These are phyloP conservation scores for Sinopyrophorus schimmeli DNA, from an alignment of 2,888 invertebrate species.

Conservation along the genomic window DNA sequence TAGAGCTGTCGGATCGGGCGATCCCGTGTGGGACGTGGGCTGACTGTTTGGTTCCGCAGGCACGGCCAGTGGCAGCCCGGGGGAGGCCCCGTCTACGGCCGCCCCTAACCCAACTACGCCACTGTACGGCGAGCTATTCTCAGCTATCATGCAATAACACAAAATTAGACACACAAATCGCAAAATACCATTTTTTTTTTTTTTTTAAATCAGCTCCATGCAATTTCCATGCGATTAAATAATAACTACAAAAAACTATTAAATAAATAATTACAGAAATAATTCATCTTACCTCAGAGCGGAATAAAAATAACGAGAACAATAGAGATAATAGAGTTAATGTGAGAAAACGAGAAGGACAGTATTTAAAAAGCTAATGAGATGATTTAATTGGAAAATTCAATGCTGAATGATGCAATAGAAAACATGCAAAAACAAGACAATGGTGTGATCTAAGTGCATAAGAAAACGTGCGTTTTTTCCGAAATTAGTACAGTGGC, in stretches of 20 bases:
- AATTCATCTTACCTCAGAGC: neutral
- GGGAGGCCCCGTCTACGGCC: constrained; percentile 56
- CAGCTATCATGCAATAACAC: constrained; percentile 46
- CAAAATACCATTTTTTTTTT: neutral
- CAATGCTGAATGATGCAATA: constrained; percentile 20
- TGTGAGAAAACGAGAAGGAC: constrained; percentile 49
- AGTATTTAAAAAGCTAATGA: constrained; percentile 47
- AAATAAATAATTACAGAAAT: neutral
- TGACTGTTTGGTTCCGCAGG: constrained; percentile 52
- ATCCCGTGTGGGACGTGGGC: constrained; percentile 57
- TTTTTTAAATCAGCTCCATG: neutral
- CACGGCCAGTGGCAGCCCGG: constrained; percentile 57
- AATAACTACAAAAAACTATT: neutral
- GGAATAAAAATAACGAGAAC: constrained; percentile 8
- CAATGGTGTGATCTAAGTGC: too few relatives aligned
- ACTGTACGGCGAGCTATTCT: constrained; percentile 56
- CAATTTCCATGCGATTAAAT: neutral
- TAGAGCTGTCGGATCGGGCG: constrained; percentile 56
- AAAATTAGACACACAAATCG: constrained; percentile 37
- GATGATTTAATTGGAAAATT: constrained; percentile 45
- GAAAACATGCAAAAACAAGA: constrained; percentile 27
- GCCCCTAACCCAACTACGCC: constrained; percentile 53
- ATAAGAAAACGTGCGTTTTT: too few relatives aligned
- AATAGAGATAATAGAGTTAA: constrained; percentile 28
- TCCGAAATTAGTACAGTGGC: constrained; percentile 48